phyloP scores from a whole-genome alignment of 1,140 invertebrate species.

The Lucilia sericata region DNA sequence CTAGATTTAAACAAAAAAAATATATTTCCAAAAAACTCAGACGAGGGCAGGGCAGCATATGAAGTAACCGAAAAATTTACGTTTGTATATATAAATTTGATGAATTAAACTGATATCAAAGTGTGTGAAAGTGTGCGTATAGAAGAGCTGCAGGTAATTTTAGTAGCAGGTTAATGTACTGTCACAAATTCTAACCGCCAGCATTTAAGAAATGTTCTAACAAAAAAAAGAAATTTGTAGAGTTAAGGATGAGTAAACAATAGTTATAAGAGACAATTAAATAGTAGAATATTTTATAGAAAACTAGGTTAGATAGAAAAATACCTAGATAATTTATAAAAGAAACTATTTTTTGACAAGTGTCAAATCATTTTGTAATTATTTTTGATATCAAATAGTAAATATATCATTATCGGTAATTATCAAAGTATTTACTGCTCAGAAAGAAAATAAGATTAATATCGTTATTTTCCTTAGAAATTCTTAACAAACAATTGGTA shows the following conservation, averaged over 20 bases:
- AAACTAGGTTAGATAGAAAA: neutral
- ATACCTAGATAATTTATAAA: neutral
- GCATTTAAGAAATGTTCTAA: too few species aligned
- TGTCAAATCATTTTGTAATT: neutral
- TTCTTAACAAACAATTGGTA: too few species aligned
- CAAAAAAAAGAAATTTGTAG: too few species aligned
- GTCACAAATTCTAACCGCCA: too few species aligned
- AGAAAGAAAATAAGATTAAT: too few species aligned
- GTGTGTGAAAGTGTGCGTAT: neutral
- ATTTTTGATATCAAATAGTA: neutral
- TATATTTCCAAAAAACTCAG: neutral
- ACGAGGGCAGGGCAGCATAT: too few species aligned
- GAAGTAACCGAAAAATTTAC: too few species aligned
- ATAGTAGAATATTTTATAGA: neutral
- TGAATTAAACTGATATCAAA: too few species aligned
- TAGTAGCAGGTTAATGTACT: neutral
- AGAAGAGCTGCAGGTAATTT: neutral
- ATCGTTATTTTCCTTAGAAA: too few species aligned
- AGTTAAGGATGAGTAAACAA: neutral
- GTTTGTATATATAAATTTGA: too few species aligned
- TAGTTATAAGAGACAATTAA: neutral
- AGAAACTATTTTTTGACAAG: neutral
- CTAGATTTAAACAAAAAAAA: neutral
- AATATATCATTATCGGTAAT: neutral
- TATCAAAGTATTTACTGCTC: neutral